A percentile compares a stretch with the other conserved stretches of the same genome.
These are phyloP conservation scores for Drosophila seclusa DNA, from an alignment of 2,888 invertebrate genomes.

Conservation along the genomic window DNA sequence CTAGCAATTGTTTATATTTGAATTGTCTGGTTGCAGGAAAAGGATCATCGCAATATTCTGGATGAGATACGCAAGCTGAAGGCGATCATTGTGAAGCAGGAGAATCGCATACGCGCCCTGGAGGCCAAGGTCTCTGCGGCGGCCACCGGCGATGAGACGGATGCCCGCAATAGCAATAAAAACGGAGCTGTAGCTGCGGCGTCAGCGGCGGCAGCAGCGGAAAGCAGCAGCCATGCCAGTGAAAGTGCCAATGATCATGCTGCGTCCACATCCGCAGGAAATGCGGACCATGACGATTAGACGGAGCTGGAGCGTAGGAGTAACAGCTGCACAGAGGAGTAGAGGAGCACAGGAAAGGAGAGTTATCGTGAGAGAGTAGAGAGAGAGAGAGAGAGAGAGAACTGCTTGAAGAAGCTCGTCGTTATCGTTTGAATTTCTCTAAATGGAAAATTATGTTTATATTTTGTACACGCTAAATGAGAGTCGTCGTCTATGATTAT, in stretches of 20 bases:
- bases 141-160: conserved; percentile 79
- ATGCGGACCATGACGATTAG: conserved; percentile 66
- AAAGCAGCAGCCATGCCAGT: conserved; percentile 67
- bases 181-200: conserved; percentile 52
- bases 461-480: conserved; percentile 57
- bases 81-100: conserved; percentile 97
- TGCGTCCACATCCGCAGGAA: conserved; percentile 54
- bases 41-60: conserved; percentile 91
- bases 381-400: conserved; percentile 18
- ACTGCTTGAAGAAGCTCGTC: conserved; percentile 60
- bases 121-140: conserved; percentile 83
- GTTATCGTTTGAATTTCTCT: conserved; percentile 65
- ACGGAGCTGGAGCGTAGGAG: not conserved
- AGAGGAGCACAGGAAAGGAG: conserved; percentile 14
- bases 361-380: conserved; percentile 1
- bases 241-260: conserved; percentile 77
- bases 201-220: conserved; percentile 45
- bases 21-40: conserved; percentile 75
- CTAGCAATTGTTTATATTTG: not conserved
- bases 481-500: conserved; percentile 64
- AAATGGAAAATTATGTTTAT: conserved; percentile 54
- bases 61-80: conserved; percentile 96
- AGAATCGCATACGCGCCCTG: conserved; percentile 87
- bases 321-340: conserved; percentile 7
- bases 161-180: conserved; percentile 68